phyloP scores from a whole-genome alignment of 2,888 invertebrate genomes.

The Latheticus oryzae region DNA sequence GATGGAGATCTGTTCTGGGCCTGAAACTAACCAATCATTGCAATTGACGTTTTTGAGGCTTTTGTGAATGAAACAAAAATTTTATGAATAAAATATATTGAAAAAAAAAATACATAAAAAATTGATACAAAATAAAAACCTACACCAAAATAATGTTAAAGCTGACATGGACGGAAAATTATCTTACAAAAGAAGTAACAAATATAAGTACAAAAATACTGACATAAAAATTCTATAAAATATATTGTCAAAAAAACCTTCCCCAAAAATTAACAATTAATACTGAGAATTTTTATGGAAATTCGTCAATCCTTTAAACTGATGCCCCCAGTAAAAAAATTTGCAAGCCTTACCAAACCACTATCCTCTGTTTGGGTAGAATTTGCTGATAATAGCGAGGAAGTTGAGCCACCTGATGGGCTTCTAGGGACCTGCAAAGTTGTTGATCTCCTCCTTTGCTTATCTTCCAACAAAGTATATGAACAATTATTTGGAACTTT shows the following conservation, averaged over 20 bases:
- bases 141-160: slow-evolving; percentile 45
- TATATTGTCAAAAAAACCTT: background rate
- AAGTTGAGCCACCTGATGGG: slow-evolving; percentile 80
- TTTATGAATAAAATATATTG: too few species aligned
- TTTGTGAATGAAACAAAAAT: slow-evolving; percentile 42
- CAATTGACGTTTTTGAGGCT: slow-evolving; percentile 1
- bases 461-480: slow-evolving; percentile 64
- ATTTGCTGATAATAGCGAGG: slow-evolving; percentile 73
- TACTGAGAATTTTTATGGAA: slow-evolving; percentile 4
- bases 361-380: slow-evolving; percentile 68
- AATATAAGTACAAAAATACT: slow-evolving; percentile 12
- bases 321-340: slow-evolving; percentile 64
- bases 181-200: slow-evolving; percentile 9
- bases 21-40: slow-evolving; percentile 49
- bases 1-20: slow-evolving; percentile 78
- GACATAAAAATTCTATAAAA: slow-evolving; percentile 12
- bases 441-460: slow-evolving; percentile 64
- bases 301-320: slow-evolving; percentile 57
- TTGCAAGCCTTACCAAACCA: slow-evolving; percentile 80
- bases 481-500: slow-evolving; percentile 98
- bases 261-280: too few species aligned
- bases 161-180: slow-evolving; percentile 40
- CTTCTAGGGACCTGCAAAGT: slow-evolving; percentile 72
- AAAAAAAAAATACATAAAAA: too few species aligned
- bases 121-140: slow-evolving; percentile 49